phyloP scores from a whole-genome alignment of 1,140 invertebrate genomes.

The Acromyrmex echinatior region DNA sequence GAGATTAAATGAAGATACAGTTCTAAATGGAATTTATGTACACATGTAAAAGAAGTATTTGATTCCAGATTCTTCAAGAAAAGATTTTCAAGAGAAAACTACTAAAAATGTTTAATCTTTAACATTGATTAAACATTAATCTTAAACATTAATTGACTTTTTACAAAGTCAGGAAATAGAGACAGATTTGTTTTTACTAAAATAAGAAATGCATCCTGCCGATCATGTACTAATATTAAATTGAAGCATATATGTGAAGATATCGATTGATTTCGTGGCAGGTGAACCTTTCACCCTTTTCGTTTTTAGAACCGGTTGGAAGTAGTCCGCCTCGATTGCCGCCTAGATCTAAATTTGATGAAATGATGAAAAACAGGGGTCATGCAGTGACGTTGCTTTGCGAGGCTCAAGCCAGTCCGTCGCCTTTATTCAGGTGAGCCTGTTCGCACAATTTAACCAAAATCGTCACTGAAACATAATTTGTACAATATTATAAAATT shows the following conservation, averaged over 20 bases:
- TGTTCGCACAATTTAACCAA: conserved; percentile 79
- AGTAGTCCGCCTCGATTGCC: conserved; percentile 88
- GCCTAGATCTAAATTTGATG: conserved; percentile 85
- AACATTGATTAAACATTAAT: not conserved
- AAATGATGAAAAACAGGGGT: conserved; percentile 79
- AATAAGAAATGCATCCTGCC: conserved; percentile 29
- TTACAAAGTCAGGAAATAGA: not conserved
- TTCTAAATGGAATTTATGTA: not conserved
- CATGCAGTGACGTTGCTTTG: conserved; percentile 88
- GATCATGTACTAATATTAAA: conserved; percentile 31
- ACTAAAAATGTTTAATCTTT: not conserved
- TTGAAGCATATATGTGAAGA: conserved; percentile 53
- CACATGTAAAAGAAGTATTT: not conserved
- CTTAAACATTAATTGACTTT: not conserved
- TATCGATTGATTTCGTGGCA: conserved; percentile 49
- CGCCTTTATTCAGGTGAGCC: conserved; percentile 88
- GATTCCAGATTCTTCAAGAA: not conserved
- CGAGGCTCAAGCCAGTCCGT: conserved; percentile 89
- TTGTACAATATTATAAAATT: conserved; percentile 24
- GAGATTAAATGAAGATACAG: not conserved
- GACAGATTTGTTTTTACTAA: not conserved
- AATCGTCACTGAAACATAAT: conserved; percentile 4
- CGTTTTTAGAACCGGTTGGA: conserved; percentile 88
- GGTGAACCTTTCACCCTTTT: conserved; percentile 65
- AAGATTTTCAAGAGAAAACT: not conserved